Conservation (phyloP, 64 coral and sea anemone genomes). For the Montipora efflorescens region DNA sequence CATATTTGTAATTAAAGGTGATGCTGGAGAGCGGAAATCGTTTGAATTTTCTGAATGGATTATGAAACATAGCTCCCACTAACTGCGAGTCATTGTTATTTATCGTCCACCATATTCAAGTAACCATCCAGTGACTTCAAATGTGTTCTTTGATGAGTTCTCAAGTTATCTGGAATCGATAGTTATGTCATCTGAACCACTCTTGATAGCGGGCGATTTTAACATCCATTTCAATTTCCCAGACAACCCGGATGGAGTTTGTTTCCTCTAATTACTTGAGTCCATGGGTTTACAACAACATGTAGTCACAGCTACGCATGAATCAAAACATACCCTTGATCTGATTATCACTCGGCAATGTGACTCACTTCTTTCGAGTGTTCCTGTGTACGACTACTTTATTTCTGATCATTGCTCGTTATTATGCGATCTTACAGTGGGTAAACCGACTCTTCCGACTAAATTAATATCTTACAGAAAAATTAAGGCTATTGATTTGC, state of each 20-base stretch:
- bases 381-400: too few species aligned
- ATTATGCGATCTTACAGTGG: too few species aligned
- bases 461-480: slow-evolving; percentile 17
- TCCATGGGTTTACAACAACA: too few species aligned
- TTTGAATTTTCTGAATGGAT: not conserved
- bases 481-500: not conserved
- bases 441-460: too few species aligned
- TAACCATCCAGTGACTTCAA: slow-evolving; percentile 18
- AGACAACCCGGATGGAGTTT: not conserved
- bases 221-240: not conserved
- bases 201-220: not conserved
- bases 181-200: slow-evolving; percentile 9
- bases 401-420: too few species aligned
- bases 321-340: too few species aligned
- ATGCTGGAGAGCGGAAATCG: not conserved
- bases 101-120: slow-evolving; percentile 14
- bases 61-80: not conserved
- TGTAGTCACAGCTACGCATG: too few species aligned
- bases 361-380: too few species aligned
- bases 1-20: not conserved
- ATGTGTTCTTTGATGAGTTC: slow-evolving; percentile 35
- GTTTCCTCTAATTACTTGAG: too few species aligned
- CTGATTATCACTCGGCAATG: too few species aligned
- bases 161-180: slow-evolving; percentile 18
- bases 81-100: not conserved